Conservation (phyloP, 2,797 vertebrate species). For the Neosalanx taihuensis region DNA sequence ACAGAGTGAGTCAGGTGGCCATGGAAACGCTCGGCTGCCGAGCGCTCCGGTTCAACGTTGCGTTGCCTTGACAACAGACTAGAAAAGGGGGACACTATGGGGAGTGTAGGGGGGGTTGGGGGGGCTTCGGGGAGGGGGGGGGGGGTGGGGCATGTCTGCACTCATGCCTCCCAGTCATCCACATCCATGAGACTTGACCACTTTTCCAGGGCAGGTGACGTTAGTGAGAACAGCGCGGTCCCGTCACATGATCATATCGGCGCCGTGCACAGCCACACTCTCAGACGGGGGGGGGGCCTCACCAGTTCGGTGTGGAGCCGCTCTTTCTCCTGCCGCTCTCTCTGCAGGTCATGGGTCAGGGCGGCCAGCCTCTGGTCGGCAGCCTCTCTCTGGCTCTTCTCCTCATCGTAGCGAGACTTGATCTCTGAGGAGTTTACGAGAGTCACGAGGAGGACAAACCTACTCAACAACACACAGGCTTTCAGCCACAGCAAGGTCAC, state of each 20-base stretch:
- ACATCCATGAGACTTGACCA: too few species aligned
- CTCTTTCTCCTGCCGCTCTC: conserved; percentile 77
- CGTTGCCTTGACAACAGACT: conserved; percentile 18
- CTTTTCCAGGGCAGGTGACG: too few species aligned
- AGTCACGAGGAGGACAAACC: too few species aligned
- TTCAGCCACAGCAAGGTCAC: not conserved
- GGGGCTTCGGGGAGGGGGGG: not conserved
- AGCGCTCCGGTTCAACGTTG: not conserved
- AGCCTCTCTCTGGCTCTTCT: conserved; percentile 84
- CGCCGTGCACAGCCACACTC: too few species aligned
- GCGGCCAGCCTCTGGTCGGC: conserved; percentile 80
- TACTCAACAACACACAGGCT: not conserved
- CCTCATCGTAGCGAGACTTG: conserved; percentile 94
- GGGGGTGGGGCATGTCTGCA: conserved; percentile 8
- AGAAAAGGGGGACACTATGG: not conserved
- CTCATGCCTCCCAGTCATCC: not conserved
- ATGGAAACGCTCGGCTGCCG: not conserved
- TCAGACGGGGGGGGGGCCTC: conserved; percentile 31
- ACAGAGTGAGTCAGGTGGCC: not conserved
- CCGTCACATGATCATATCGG: too few species aligned
- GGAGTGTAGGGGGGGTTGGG: not conserved
- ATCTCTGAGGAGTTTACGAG: conserved; percentile 73
- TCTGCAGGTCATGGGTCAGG: conserved; percentile 83
- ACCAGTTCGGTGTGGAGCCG: conserved; percentile 92
- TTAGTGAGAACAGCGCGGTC: too few species aligned